Evolutionary conservation across 2,113 vertebrate genomes (phyloP), one percentile per base, ranked within the genome.

Genomic region (Leucopsar rothschildi): DNA sequence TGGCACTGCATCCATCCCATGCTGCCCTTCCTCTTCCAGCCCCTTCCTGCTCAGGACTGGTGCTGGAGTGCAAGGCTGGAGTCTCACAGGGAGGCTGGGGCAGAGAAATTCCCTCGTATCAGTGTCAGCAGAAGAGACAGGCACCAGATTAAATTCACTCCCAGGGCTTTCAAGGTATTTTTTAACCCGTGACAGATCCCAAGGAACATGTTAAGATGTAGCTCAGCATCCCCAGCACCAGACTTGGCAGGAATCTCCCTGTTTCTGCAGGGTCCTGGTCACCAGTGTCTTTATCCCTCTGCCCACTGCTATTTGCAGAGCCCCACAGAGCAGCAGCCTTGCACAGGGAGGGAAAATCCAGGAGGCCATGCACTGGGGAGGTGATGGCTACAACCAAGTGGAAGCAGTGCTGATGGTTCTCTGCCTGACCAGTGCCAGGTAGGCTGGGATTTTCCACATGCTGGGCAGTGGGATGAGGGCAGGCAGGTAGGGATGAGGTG

Each of bases 81-180:
- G 40, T 42, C 76, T 39, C 23, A 4, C 0, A 0, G 20, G 61
- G 45, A 45, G 22, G 12, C 35, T 11, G 3, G 10, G 47, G 5
- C 68, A 86, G 40, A 81, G 85, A 70, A 73, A 77, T 57, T 52
- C 72, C 64, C 88, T 66, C 15, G 0, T 55, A 23, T n/a, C n/a
- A 4, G 39, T 42, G 29, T 66, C 72, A 80, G 63, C 79, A 81
- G 68, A 61, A 85, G 82, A 87, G 79, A 44, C 82, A 68, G 50
- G 29, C 45, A 77, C 33, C 45, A 61, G 39, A 52, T 45, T 82
- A 70, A 93, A 90, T 39, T 55, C 90, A 90, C 64, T 70, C 85
- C 40, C 20, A 28, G 40, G 22, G 64, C 42, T 86, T 88, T 56
- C 85, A 81, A 77, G 49, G 69, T 81, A 27, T 42, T 83, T 71